Conservation (phyloP, 2,888 invertebrate species). For the Pseudanteris insignis region DNA sequence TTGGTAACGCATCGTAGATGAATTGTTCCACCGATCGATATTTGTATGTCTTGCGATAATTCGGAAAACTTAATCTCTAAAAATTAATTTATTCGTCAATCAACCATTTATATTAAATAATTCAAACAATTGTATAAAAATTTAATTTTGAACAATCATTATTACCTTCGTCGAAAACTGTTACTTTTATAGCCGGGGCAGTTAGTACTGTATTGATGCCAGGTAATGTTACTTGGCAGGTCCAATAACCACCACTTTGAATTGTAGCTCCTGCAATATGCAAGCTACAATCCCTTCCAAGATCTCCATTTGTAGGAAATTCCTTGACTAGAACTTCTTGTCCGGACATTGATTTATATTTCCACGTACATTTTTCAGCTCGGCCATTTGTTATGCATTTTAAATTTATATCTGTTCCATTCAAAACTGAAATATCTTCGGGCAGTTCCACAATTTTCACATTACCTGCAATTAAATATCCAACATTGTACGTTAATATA, state of each 20-base stretch:
- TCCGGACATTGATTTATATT: constrained; percentile 54
- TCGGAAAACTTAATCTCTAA: constrained; percentile 62
- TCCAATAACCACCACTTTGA: constrained; percentile 61
- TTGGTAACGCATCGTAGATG: constrained; percentile 61
- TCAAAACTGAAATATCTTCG: constrained; percentile 54
- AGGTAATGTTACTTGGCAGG: constrained; percentile 57
- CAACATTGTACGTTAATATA: too few relatives aligned
- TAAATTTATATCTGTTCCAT: constrained; percentile 55
- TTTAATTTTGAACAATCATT: too few relatives aligned
- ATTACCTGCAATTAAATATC: constrained; percentile 51
- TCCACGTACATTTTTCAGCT: constrained; percentile 61
- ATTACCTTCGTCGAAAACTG: constrained; percentile 61
- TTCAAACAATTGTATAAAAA: too few relatives aligned
- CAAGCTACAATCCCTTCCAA: constrained; percentile 60
- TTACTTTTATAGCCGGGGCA: constrained; percentile 54
- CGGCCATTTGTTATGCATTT: constrained; percentile 59
- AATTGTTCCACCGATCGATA: constrained; percentile 60
- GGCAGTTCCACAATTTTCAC: constrained; percentile 59
- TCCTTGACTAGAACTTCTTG: constrained; percentile 52
- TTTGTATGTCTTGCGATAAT: constrained; percentile 63
- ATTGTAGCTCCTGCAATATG: constrained; percentile 49
- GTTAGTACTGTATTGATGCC: constrained; percentile 53
- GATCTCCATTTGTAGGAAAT: constrained; percentile 59
- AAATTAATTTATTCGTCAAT: too few relatives aligned
- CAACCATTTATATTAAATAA: too few relatives aligned